Percentiles rank a stretch among this genome's conserved stretches.
These are phyloP conservation scores for Lophochroa leadbeateri DNA, from an alignment of 2,113 vertebrate genomes.

Conservation along the genomic window DNA sequence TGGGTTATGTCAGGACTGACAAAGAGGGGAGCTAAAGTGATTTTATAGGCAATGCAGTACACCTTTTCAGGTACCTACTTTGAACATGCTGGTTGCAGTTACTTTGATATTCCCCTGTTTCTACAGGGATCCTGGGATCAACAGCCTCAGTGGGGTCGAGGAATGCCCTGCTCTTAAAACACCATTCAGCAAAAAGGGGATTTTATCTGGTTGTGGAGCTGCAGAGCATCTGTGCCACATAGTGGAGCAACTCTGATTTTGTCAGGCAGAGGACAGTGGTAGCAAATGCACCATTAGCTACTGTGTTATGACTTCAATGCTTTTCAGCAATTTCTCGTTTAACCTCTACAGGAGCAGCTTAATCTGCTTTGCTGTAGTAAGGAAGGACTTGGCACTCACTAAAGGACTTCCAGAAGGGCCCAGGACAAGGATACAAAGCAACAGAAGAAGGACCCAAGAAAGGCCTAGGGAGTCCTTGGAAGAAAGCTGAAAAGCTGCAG, in stretches of 20 bases:
- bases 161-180: neutral
- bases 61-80: neutral
- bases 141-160: neutral
- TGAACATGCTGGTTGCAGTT: neutral
- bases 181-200: neutral
- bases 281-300: neutral
- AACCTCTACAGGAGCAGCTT: neutral
- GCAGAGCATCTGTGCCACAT: constrained; percentile 14
- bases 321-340: neutral
- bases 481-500: neutral
- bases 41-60: neutral
- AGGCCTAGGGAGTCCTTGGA: neutral
- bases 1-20: neutral
- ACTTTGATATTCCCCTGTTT: neutral
- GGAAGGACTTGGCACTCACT: neutral
- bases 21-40: neutral
- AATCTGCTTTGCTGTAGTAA: neutral
- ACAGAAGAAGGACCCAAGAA: neutral
- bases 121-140: neutral
- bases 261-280: neutral
- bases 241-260: constrained; percentile 37
- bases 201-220: neutral
- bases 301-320: neutral
- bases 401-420: neutral
- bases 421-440: neutral